phyloP scores from a whole-genome alignment of 2,797 vertebrate species.

The Apogon talboti region DNA sequence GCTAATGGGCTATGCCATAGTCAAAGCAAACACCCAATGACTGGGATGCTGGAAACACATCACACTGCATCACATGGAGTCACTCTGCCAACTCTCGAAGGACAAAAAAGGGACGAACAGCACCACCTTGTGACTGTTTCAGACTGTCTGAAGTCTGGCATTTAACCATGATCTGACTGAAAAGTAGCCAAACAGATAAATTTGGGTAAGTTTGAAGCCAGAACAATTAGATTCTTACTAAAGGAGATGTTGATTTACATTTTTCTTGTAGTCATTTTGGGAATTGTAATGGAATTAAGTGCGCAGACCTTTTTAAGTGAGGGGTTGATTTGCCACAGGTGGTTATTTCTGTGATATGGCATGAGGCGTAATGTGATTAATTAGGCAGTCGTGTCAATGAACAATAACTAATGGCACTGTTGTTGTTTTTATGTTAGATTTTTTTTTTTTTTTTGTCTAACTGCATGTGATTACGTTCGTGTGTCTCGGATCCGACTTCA shows the following conservation, averaged over 20 bases:
- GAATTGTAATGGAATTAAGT: conserved; percentile 2
- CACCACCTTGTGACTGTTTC: conserved; percentile 77
- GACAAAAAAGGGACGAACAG: conserved; percentile 52
- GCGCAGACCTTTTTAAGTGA: conserved; percentile 8
- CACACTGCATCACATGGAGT: background rate
- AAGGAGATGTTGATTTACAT: background rate
- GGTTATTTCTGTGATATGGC: conserved; percentile 6
- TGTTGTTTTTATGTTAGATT: background rate
- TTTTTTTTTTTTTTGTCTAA: background rate
- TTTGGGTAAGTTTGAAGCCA: background rate
- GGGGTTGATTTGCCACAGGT: background rate
- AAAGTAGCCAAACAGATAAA: background rate
- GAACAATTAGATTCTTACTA: background rate
- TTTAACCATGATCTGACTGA: background rate
- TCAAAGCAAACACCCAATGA: conserved; percentile 9
- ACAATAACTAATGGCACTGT: conserved; percentile 6
- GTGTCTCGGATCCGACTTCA: conserved; percentile 11
- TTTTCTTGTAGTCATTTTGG: conserved; percentile 1
- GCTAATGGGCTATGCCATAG: background rate
- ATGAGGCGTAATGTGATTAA: conserved; percentile 1
- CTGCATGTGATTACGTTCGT: background rate
- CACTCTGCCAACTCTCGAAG: background rate
- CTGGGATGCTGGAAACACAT: background rate
- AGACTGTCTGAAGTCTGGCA: conserved; percentile 7
- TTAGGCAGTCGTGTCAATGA: background rate